Percentiles rank a stretch among this genome's conserved stretches.
phyloP scores from a whole-genome alignment of 2,888 invertebrate species.

The Ryuthela nishihirai region DNA sequence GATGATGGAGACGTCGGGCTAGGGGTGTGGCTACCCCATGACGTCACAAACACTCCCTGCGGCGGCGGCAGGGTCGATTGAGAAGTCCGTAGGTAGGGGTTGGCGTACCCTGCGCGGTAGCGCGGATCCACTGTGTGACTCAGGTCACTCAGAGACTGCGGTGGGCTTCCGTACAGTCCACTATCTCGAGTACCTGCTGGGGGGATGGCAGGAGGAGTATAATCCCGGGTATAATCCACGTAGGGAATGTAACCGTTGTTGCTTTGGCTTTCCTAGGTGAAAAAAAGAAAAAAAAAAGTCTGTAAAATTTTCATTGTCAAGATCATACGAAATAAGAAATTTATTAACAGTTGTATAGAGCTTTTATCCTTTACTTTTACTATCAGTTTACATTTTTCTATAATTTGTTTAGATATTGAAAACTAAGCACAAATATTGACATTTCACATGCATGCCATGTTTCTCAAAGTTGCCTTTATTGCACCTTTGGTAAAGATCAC shows the following conservation, averaged over 20 bases:
- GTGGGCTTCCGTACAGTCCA: conserved; percentile 41
- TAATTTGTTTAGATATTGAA: no score
- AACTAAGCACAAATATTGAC: no score
- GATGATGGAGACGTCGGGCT: conserved; percentile 27
- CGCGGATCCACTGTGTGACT: conserved; percentile 65
- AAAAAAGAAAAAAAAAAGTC: conserved; percentile 15
- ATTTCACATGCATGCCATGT: no score
- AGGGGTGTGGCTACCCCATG: conserved; percentile 27
- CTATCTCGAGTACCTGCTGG: conserved; percentile 47
- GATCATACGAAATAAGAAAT: no score
- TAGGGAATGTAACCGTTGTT: conserved; percentile 83
- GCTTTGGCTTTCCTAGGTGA: conserved; percentile 57
- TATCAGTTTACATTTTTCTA: no score
- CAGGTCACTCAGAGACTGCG: conserved; percentile 32
- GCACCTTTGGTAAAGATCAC: no score
- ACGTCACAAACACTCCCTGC: conserved; percentile 32
- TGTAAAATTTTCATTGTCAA: no score
- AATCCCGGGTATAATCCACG: conserved; percentile 82
- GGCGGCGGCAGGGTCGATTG: conserved; percentile 54
- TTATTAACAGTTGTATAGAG: no score
- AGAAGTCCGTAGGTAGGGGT: conserved; percentile 72
- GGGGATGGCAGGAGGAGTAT: conserved; percentile 68
- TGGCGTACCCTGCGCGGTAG: conserved; percentile 78
- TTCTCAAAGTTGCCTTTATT: no score
- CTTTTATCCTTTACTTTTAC: no score